Evolutionary conservation across 2,113 vertebrate genomes (phyloP).

Genomic region (rabbit (Oryctolagus cuniculus)): DNA sequence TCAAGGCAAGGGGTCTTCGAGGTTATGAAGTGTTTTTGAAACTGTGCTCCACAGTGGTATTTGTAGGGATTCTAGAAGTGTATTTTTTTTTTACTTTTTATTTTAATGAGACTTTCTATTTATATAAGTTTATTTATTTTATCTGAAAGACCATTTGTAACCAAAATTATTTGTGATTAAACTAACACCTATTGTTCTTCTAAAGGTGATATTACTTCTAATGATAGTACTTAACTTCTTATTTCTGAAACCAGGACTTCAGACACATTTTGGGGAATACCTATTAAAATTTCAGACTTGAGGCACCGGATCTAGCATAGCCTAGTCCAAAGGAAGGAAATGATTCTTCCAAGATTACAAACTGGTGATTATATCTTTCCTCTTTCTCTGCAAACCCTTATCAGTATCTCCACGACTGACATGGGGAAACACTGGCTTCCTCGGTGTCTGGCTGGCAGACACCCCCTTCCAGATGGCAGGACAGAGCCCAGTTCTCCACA

Average conservation of each 20-base stretch:
- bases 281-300: conserved; percentile 24
- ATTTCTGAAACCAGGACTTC: conserved; percentile 2
- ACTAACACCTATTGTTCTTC: conserved; percentile 20
- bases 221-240: background rate
- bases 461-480: background rate
- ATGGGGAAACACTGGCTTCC: background rate
- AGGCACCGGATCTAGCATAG: background rate
- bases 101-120: conserved; percentile 29
- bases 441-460: background rate
- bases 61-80: background rate
- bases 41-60: background rate
- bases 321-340: background rate
- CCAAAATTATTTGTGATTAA: conserved; percentile 32
- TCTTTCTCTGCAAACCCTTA: background rate
- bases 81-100: background rate
- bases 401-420: background rate
- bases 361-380: background rate
- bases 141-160: background rate
- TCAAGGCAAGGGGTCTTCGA: background rate
- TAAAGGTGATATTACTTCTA: conserved; percentile 29
- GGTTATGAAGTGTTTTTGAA: background rate
- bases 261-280: background rate
- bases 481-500: background rate
- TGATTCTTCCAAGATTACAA: background rate
- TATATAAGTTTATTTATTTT: conserved; percentile 39